phyloP scores from a whole-genome alignment of 1,140 invertebrate genomes.

The Bilobella aurantiaca region DNA sequence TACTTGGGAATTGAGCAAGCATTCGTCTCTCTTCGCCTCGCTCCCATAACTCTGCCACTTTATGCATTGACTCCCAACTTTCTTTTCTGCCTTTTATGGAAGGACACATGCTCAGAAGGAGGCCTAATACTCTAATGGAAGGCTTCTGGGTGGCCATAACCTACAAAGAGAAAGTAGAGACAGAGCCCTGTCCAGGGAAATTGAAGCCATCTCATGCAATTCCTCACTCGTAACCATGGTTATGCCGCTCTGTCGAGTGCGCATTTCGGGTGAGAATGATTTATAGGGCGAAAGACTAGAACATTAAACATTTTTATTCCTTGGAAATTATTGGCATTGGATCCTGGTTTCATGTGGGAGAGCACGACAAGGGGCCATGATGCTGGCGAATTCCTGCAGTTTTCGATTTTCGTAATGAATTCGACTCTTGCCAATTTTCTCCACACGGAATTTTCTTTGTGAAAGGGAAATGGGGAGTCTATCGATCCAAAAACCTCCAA shows the following conservation, averaged over 20 bases:
- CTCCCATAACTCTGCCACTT: not conserved
- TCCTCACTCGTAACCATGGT: too few relatives aligned
- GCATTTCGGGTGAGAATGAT: too few relatives aligned
- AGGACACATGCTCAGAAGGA: not conserved
- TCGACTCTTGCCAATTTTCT: constrained; percentile 2
- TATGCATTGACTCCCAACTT: constrained; percentile 2
- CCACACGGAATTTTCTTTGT: not conserved
- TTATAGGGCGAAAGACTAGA: not conserved
- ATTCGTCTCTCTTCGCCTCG: not conserved
- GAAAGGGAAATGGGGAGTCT: not conserved
- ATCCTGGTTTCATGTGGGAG: not conserved
- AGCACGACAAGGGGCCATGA: not conserved
- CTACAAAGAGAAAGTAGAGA: not conserved
- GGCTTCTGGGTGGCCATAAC: not conserved
- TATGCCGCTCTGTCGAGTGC: too few relatives aligned
- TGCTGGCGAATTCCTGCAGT: not conserved
- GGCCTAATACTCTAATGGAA: constrained; percentile 5
- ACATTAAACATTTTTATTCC: not conserved
- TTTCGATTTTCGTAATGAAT: not conserved
- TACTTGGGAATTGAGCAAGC: too few relatives aligned
- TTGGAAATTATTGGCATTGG: not conserved
- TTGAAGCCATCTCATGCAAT: not conserved
- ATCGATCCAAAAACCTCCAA: not conserved
- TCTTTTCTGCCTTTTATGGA: not conserved
- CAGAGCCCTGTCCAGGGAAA: not conserved